Percentiles rank a stretch among this genome's conserved stretches.
These are phyloP conservation scores for Pseudochaenichthys georgianus DNA, from an alignment of 2,797 vertebrate genomes.

Conservation along the genomic window DNA sequence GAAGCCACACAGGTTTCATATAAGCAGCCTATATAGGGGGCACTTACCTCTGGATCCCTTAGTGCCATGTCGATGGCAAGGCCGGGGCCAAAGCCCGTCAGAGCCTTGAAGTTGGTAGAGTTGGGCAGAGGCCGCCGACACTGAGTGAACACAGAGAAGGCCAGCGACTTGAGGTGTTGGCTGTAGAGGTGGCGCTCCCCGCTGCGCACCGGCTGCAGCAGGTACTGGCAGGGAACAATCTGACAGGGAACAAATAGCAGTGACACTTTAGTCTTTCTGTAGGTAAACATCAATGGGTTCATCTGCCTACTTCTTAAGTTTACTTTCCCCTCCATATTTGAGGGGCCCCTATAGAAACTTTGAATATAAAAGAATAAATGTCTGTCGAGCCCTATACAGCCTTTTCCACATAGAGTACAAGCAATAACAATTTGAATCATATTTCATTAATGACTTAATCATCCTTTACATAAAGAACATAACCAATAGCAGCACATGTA, in stretches of 20 bases:
- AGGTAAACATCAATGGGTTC: neutral
- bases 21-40: neutral
- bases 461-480: neutral
- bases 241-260: constrained; percentile 62
- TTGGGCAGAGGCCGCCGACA: constrained; percentile 94
- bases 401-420: neutral
- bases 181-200: constrained; percentile 94
- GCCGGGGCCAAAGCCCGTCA: constrained; percentile 97
- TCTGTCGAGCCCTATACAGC: too few relatives aligned
- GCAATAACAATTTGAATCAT: neutral
- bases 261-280: neutral
- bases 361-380: too few relatives aligned
- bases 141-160: constrained; percentile 98
- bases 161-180: constrained; percentile 98
- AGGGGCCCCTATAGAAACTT: too few relatives aligned
- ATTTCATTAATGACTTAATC: neutral
- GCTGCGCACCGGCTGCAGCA: constrained; percentile 95
- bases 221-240: constrained; percentile 98
- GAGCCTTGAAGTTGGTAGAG: constrained; percentile 97
- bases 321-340: too few relatives aligned
- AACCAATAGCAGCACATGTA: neutral
- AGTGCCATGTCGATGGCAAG: constrained; percentile 97
- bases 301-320: too few relatives aligned
- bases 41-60: constrained; percentile 93
- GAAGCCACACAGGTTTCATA: neutral